Conservation (phyloP, 2,113 vertebrate genomes). For the Cottus gobio region DNA sequence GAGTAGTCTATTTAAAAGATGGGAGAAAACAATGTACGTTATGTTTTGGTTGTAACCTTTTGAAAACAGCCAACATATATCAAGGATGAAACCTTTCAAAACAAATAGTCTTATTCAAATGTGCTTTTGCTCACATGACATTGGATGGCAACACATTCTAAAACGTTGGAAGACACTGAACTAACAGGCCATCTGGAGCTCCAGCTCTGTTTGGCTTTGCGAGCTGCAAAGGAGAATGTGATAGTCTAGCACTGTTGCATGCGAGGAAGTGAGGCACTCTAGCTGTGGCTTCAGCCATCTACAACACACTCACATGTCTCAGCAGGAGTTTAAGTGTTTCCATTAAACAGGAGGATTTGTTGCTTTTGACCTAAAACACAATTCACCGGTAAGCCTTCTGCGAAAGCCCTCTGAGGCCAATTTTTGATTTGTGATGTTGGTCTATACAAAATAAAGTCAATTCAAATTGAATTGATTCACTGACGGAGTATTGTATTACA, state of each 20-base stretch:
- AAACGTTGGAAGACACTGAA: constrained; percentile 9
- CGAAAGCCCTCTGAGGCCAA: too few species aligned
- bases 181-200: constrained; percentile 17
- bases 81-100: not conserved
- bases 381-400: constrained; percentile 40
- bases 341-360: constrained; percentile 63
- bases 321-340: constrained; percentile 62
- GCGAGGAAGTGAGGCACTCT: constrained; percentile 27
- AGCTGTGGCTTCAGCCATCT: constrained; percentile 19
- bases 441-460: too few species aligned
- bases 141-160: not conserved
- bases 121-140: not conserved
- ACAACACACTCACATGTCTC: constrained; percentile 56
- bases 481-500: constrained; percentile 66
- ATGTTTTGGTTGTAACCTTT: not conserved
- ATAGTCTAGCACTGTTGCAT: not conserved
- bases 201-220: constrained; percentile 5
- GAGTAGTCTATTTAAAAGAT: not conserved
- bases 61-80: constrained; percentile 5
- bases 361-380: constrained; percentile 63
- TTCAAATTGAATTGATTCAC: constrained; percentile 16
- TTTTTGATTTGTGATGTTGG: too few species aligned
- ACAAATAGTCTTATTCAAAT: constrained; percentile 1
- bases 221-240: constrained; percentile 16
- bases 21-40: not conserved